Conservation (phyloP, 2,888 invertebrate genomes). For the Sturmia bella region DNA sequence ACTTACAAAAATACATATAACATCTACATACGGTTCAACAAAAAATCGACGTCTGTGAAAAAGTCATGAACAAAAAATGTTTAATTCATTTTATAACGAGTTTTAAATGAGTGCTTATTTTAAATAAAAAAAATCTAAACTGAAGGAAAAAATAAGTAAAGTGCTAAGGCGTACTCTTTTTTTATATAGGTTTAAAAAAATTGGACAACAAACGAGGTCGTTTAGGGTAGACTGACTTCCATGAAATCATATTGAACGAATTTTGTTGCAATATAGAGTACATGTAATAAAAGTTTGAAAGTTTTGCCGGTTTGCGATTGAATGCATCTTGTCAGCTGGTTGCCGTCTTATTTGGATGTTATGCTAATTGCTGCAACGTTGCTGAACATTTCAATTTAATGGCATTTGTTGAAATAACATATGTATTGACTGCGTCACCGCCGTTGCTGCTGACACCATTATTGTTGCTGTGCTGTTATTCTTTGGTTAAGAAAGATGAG, state of each 20-base stretch:
- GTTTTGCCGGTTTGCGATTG: slow-evolving; percentile 43
- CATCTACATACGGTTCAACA: slow-evolving; percentile 2
- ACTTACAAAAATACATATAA: slow-evolving; percentile 18
- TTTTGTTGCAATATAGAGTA: slow-evolving; percentile 23
- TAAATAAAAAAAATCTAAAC: no score
- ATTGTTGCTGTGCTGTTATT: slow-evolving; percentile 56
- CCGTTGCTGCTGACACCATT: slow-evolving; percentile 59
- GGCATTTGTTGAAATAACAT: slow-evolving; percentile 69
- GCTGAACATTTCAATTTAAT: slow-evolving; percentile 64
- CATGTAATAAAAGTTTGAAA: slow-evolving; percentile 11
- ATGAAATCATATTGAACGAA: slow-evolving; percentile 24
- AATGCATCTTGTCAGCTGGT: slow-evolving; percentile 21
- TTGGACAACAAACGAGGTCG: slow-evolving; percentile 45
- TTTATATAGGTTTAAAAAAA: slow-evolving; percentile 25
- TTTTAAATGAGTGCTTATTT: no score
- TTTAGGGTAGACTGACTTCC: slow-evolving; percentile 29
- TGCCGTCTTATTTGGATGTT: slow-evolving; percentile 28
- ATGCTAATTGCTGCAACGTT: slow-evolving; percentile 44
- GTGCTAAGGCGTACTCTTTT: slow-evolving; percentile 21
- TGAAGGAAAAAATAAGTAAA: no score
- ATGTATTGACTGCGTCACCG: slow-evolving; percentile 61
- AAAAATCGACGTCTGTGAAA: slow-evolving; percentile 46
- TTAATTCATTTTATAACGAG: neutral
- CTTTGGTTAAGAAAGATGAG: slow-evolving; percentile 74
- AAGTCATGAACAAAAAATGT: slow-evolving; percentile 6